These are phyloP conservation scores for Macrostomum cliftonense DNA, from an alignment of 2,888 invertebrate genomes.

Conservation along the genomic window DNA sequence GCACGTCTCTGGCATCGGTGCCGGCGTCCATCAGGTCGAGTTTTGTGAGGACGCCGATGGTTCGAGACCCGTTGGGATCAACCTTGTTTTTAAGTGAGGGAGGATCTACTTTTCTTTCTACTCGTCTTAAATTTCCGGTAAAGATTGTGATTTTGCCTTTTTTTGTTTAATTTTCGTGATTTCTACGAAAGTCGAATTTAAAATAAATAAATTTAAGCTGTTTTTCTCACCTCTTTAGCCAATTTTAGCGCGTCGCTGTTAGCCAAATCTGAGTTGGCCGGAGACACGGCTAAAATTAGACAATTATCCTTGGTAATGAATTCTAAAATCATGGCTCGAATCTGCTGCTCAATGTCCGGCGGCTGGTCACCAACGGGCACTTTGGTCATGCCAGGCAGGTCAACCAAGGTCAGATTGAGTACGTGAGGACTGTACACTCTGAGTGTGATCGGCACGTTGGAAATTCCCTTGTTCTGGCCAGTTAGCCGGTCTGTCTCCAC, in stretches of 20 bases:
- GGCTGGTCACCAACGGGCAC: slow-evolving; percentile 96
- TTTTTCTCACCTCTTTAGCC: slow-evolving; percentile 74
- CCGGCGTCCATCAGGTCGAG: slow-evolving; percentile 99
- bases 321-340: slow-evolving; percentile 75
- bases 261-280: slow-evolving; percentile 90
- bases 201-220: too few species aligned
- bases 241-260: slow-evolving; percentile 95
- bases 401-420: slow-evolving; percentile 48
- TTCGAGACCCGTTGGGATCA: slow-evolving; percentile 53
- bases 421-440: slow-evolving; percentile 88
- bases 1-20: slow-evolving; percentile 87
- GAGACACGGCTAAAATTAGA: slow-evolving; percentile 83
- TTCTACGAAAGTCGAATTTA: too few species aligned
- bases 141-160: too few species aligned
- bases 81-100: background rate
- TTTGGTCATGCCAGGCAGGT: slow-evolving; percentile 85
- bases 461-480: slow-evolving; percentile 93
- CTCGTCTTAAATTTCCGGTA: too few species aligned
- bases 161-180: too few species aligned
- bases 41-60: slow-evolving; percentile 97
- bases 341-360: slow-evolving; percentile 75
- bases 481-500: slow-evolving; percentile 91
- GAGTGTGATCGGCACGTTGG: slow-evolving; percentile 90
- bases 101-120: too few species aligned
- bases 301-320: slow-evolving; percentile 82